Base-by-base conservation (phyloP, 2,113 vertebrate species). In the Pitta sordida region DNA sequence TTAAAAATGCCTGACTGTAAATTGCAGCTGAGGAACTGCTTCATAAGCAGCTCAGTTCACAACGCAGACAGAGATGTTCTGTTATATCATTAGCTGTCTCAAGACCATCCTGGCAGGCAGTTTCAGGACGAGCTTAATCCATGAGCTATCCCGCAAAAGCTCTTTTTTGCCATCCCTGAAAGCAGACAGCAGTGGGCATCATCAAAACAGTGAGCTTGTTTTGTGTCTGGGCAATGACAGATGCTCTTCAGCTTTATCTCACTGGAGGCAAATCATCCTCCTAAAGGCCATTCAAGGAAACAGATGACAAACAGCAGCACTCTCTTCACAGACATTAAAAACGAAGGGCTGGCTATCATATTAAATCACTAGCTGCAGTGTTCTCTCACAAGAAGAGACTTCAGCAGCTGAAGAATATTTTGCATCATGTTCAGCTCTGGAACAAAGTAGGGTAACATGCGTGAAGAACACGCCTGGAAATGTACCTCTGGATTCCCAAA, bases 161-260 rank as follows among this genome's bases (percentile, higher is more conserved):
- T 86, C 41, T 11, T 56, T 60, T 80, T 15, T 46, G 48, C 52
- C 73, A 74, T 13, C 36, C 55, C 36, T 83, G 51, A 41, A 70
- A 62, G 32, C 44, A 73, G 36, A 55, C 3, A 4, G 58, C 63
- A 39, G 49, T 4, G 9, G 51, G 34, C 55, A 81, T 56, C 3
- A 1, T 23, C 52, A 84, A 37, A 77, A 53, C 2, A 23, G 30
- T 11, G 13, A 39, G 12, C 20, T 22, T 49, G 14, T 41, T 81
- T 23, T 53, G 17, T 20, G 7, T 12, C 0, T 0, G 12, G 26
- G 60, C 76, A 69, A 30, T 6, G 19, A 44, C 1, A 2, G 22
- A 75, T 39, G n/a, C 37, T 58, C 41, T 70, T 70, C 73, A 74
- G 55, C 24, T 77, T 77, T 46, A 37, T 15, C 68, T 77, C 76